Percentiles rank a stretch among this genome's conserved stretches.
These are phyloP conservation scores for Dinothrombium tinctorium DNA, from an alignment of 1,140 invertebrate species.

Conservation along the genomic window DNA sequence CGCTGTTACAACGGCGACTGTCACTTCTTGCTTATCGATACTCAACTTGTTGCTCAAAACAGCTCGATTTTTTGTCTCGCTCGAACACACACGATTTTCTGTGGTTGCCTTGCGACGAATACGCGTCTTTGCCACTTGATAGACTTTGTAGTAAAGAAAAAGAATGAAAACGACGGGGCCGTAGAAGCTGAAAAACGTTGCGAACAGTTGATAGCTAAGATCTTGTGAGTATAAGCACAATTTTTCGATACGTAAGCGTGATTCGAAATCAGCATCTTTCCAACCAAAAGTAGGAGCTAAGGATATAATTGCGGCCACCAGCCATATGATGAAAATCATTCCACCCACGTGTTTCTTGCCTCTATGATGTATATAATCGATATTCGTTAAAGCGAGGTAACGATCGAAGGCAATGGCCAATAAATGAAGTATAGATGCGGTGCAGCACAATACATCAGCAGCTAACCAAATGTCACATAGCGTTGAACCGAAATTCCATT, in stretches of 20 bases:
- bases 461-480: slow-evolving; percentile 87
- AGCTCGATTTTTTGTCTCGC: no score
- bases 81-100: no score
- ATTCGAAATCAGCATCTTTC: slow-evolving; percentile 14
- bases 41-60: no score
- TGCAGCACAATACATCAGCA: slow-evolving; percentile 73
- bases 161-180: slow-evolving; percentile 76
- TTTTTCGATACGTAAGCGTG: slow-evolving; percentile 41
- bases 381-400: slow-evolving; percentile 87
- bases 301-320: slow-evolving; percentile 57
- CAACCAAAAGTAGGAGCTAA: slow-evolving; percentile 56
- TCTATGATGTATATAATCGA: slow-evolving; percentile 76
- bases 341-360: slow-evolving; percentile 43
- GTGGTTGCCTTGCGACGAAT: no score
- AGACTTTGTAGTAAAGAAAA: slow-evolving; percentile 79
- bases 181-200: slow-evolving; percentile 84
- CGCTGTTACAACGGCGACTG: no score
- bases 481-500: slow-evolving; percentile 59
- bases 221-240: slow-evolving; percentile 59
- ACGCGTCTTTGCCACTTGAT: slow-evolving; percentile 44
- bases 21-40: no score
- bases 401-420: slow-evolving; percentile 79
- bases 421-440: slow-evolving; percentile 61
- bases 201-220: slow-evolving; percentile 45
- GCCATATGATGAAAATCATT: slow-evolving; percentile 75